A percentile compares a stretch with the other conserved stretches of the same genome.
phyloP scores from a whole-genome alignment of 1,140 invertebrate species.

The Sycobia sp. region DNA sequence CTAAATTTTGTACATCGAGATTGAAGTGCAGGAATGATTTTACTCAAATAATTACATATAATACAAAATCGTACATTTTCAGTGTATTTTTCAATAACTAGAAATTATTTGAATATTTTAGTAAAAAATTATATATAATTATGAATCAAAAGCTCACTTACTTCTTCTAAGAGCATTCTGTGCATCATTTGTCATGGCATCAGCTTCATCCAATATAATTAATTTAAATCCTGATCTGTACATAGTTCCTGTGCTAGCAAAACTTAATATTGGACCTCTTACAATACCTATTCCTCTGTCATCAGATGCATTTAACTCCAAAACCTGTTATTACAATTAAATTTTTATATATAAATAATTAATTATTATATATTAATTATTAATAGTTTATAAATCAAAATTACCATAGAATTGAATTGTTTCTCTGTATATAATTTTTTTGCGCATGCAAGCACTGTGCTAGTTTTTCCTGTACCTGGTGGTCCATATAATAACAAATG shows the following conservation, averaged over 20 bases:
- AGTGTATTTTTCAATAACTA: slow-evolving; percentile 98
- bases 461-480: slow-evolving; percentile 98
- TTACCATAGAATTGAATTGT: slow-evolving; percentile 88
- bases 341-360: not conserved
- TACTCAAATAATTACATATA: slow-evolving; percentile 98
- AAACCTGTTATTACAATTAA: slow-evolving; percentile 64
- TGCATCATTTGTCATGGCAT: slow-evolving; percentile 99
- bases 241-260: slow-evolving; percentile 96
- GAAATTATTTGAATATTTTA: slow-evolving; percentile 46
- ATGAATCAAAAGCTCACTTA: slow-evolving; percentile 60
- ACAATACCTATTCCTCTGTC: slow-evolving; percentile 98
- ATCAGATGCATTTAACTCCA: slow-evolving; percentile 98
- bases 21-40: slow-evolving; percentile 98
- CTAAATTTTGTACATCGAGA: slow-evolving; percentile 97
- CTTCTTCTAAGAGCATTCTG: slow-evolving; percentile 97
- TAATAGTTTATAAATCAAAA: not conserved
- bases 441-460: slow-evolving; percentile 96
- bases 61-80: slow-evolving; percentile 98
- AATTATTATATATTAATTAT: not conserved
- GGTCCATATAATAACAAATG: slow-evolving; percentile 98
- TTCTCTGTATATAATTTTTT: slow-evolving; percentile 87
- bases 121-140: slow-evolving; percentile 3
- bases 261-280: slow-evolving; percentile 93
- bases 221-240: slow-evolving; percentile 94
- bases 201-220: slow-evolving; percentile 98